Evolutionary conservation across 2,113 vertebrate species (phyloP), one percentile per base, ranked within the genome.

Genomic region (Cacatua alba): DNA sequence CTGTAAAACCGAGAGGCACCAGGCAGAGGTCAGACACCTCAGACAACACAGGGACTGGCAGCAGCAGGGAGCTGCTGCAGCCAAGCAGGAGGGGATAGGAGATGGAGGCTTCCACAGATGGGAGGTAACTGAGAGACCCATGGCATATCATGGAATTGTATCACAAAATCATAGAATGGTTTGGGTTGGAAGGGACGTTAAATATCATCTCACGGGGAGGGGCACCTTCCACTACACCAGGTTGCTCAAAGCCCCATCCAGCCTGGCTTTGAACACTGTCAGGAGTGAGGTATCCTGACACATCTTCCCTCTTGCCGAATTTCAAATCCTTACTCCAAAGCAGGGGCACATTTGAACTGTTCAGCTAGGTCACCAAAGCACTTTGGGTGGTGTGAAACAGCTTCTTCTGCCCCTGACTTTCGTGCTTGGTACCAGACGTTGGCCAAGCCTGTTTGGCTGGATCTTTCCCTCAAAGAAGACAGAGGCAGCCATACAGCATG

Each of bases 31-130:
- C 71, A 48, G 79, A 33, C n/a, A 63, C 17, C 43, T 85, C 79
- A 75, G 75, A 63, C 48, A 21, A 51, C 28, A 20, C 1, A 1
- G 33, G 37, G 49, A 35, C 53, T 25, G 64, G 65, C 37, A 67
- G 74, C 55, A 67, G 31, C 37, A 52, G 33, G 18, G 28, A 92
- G n/a, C 10, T 37, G 37, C 25, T 2, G 1, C 52, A 44, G 55
- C 67, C 26, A 33, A 52, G 39, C 1, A 0, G 72, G 67, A 69
- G 25, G 10, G 24, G 57, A 46, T 23, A 51, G 24, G 28, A 23
- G 28, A 51, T 0, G 0, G 63, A 64, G 11, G 33, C 28, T 76
- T 49, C 62, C 41, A 48, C 3, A 0, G 51, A 8, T 37, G 28
- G 70, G 31, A 82, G 18, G 26, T 0, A 1, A 48, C 55, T 63